Conservation (phyloP, 1,140 invertebrate species). For the Tachypleus tridentatus region DNA sequence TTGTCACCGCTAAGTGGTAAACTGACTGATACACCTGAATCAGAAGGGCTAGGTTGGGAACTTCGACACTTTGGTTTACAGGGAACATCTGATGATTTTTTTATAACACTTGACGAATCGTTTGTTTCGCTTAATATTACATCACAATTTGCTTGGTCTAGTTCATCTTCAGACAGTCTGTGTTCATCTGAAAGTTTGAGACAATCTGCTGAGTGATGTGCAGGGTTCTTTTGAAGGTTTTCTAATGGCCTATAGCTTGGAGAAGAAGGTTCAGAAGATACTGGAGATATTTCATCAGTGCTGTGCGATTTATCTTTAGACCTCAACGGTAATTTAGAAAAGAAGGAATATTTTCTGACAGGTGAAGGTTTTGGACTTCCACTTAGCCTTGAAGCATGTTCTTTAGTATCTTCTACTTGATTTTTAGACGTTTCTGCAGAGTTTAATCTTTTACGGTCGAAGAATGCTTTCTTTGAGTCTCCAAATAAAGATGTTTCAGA, state of each 20-base stretch:
- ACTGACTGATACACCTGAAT: too few species aligned
- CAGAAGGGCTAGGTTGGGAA: too few species aligned
- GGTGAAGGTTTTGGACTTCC: slow-evolving; percentile 19
- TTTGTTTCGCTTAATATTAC: too few species aligned
- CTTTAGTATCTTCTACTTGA: too few species aligned
- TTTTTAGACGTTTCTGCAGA: slow-evolving; percentile 6
- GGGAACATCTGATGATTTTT: slow-evolving; percentile 61
- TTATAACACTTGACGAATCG: slow-evolving; percentile 1
- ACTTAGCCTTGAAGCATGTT: too few species aligned
- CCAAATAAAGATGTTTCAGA: slow-evolving; percentile 15
- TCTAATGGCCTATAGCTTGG: slow-evolving; percentile 17
- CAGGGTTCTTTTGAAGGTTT: slow-evolving; percentile 18
- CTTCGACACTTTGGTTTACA: slow-evolving; percentile 43
- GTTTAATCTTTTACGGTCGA: slow-evolving; percentile 18
- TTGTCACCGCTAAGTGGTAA: too few species aligned
- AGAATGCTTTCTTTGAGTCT: slow-evolving; percentile 16
- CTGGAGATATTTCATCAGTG: slow-evolving; percentile 20
- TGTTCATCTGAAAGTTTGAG: slow-evolving; percentile 17
- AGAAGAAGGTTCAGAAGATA: slow-evolving; percentile 16
- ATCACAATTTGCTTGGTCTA: too few species aligned
- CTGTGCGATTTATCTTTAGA: slow-evolving; percentile 21
- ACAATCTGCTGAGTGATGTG: slow-evolving; percentile 19
- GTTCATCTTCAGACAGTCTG: slow-evolving; percentile 18
- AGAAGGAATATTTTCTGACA: slow-evolving; percentile 13
- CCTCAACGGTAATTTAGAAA: slow-evolving; percentile 16